Evolutionary conservation across 92 coral and sea anemone genomes (phyloP).

Genomic region (Galaxea fascicularis): DNA sequence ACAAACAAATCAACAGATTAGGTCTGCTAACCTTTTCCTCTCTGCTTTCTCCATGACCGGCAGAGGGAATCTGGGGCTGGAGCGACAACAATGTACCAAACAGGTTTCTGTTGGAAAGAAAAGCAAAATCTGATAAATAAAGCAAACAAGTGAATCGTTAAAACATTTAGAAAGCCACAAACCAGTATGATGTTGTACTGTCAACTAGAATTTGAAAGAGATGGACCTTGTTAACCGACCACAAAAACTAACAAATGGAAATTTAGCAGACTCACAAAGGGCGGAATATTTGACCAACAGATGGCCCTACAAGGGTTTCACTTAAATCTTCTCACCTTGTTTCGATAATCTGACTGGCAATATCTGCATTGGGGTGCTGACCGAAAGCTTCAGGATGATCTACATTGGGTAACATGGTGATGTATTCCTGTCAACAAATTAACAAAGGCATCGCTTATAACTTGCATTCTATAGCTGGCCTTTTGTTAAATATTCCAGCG

Average conservation of each 20-base stretch:
- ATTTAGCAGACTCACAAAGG: too few relatives aligned
- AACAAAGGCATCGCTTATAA: neutral
- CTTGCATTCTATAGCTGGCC: neutral
- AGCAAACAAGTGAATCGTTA: neutral
- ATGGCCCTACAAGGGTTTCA: too few relatives aligned
- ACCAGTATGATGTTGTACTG: too few relatives aligned
- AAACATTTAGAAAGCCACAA: neutral
- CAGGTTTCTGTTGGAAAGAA: constrained; percentile 76
- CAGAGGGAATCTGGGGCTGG: constrained; percentile 93
- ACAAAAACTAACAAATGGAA: neutral
- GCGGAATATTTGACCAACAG: too few relatives aligned
- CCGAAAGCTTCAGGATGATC: constrained; percentile 99
- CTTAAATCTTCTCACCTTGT: constrained; percentile 67
- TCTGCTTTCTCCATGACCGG: constrained; percentile 92
- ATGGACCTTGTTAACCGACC: neutral
- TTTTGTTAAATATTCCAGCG: too few relatives aligned
- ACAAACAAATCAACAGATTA: neutral
- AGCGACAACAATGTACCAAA: constrained; percentile 93
- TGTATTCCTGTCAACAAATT: constrained; percentile 77
- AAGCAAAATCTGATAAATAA: neutral
- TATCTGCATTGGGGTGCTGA: constrained; percentile 99
- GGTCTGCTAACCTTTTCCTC: constrained; percentile 83
- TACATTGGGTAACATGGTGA: constrained; percentile 97
- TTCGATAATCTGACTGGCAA: constrained; percentile 99
- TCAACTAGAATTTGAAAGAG: too few relatives aligned